These are phyloP conservation scores for Trigoniulus corallinus DNA, from an alignment of 1,140 invertebrate genomes.

Conservation along the genomic window DNA sequence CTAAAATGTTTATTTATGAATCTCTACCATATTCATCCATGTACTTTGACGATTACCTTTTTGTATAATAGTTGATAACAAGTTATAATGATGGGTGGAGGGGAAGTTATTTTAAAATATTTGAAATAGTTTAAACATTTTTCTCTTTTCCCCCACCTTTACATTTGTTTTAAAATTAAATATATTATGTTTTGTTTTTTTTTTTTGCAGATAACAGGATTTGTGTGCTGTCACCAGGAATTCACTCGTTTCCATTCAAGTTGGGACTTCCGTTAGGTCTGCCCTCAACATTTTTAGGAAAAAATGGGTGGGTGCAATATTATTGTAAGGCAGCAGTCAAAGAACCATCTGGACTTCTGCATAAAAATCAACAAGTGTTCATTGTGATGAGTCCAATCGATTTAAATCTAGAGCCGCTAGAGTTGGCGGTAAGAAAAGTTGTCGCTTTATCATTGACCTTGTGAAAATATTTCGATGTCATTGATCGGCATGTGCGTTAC, in stretches of 20 bases:
- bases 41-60: too few relatives aligned
- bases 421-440: constrained; percentile 55
- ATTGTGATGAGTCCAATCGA: constrained; percentile 94
- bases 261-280: constrained; percentile 71
- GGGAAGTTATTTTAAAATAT: too few relatives aligned
- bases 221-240: constrained; percentile 67
- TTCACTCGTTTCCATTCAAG: constrained; percentile 91
- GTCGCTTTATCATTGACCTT: constrained; percentile 3
- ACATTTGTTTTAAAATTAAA: not conserved
- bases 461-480: constrained; percentile 2
- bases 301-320: constrained; percentile 91
- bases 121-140: too few relatives aligned
- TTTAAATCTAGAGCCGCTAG: constrained; percentile 72
- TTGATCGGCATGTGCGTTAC: too few relatives aligned
- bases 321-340: constrained; percentile 79
- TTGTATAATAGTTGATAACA: too few relatives aligned
- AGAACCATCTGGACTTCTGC: constrained; percentile 73
- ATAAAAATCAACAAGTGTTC: constrained; percentile 92
- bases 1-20: too few relatives aligned
- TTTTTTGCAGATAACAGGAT: constrained; percentile 6
- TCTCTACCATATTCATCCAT: too few relatives aligned
- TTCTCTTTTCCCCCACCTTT: too few relatives aligned
- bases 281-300: constrained; percentile 82
- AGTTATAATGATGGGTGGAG: too few relatives aligned
- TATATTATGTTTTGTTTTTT: constrained; percentile 9